Evolutionary conservation across 2,888 invertebrate species (phyloP), one percentile per base, ranked within the genome.

Genomic region (Chaetogeoica ovagalla): DNA sequence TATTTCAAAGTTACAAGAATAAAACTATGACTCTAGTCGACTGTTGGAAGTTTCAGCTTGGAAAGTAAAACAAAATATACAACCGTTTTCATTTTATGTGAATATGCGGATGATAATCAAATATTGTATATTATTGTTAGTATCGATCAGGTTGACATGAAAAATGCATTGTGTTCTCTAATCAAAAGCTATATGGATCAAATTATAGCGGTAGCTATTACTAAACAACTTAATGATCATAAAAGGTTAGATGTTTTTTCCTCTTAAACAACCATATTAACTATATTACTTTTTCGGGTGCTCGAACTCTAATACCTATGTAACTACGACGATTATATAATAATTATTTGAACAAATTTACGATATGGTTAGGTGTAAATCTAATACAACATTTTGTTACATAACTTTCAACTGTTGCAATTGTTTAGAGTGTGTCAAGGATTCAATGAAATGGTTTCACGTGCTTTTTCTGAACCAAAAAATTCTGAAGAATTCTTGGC

Each of bases 401-500:
- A 17, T 19, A 63, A 39, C 63, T 7, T 37, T 63, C 6, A 15
- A 57, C 11, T 37, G 30, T 69, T 9, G 5, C 19, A 30, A 55
- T 39, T 37, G 7, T 65, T 19, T 39, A 83, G 82, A 23, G 79
- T 83, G n/a, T 71, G 62, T 21, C 86, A 87, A 1, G 90, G 90
- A 84, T 96, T 95, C 86, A 90, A 93, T 86, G 87, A 87, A 43
- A 90, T 96, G 77, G 90, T 90, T 83, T 87, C 87, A 55, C 89
- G 88, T 83, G 94, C 94, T 0, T 85, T 92, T 19, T 89, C 90
- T 84, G 90, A 91, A 83, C 96, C 96, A 0, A 89, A 89, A 83
- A 92, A 91, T 60, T 94, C 95, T 0, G 92, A 91, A 84, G 94
- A 96, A 84, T 87, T 97, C 48, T 90, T 96, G 84, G 93, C 92